Evolutionary conservation across 2,888 invertebrate species (phyloP), one percentile per base, ranked within the genome.

Genomic region (Pycnomerus fuliginosus): DNA sequence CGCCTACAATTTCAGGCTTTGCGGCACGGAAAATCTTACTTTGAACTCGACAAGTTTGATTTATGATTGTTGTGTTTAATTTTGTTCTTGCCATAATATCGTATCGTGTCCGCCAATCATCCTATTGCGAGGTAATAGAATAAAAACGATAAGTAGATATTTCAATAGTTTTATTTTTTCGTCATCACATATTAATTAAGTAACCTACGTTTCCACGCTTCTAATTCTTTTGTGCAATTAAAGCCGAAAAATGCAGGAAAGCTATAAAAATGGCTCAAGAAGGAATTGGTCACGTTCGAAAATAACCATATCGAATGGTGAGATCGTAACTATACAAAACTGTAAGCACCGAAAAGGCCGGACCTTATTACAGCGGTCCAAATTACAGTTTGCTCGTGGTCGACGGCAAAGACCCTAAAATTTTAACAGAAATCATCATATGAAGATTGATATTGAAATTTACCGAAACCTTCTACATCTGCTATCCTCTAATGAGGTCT

Each of bases 1-100:
- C 50, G 53, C 54, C 53, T 53, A 61, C 58, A 62, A 60, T 62
- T 62, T 62, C 58, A 60, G 50, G 60, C 57, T 56, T 60, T 59
- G 56, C 55, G 60, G 50, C 36, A 58, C 52, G 57, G 60, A 62
- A 61, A 62, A 61, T 61, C 53, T 57, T 44, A n/a, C 56, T 60
- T 60, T 60, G 58, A 59, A 56, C 54, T 48, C 50, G 56, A 57
- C 57, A 52, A 47, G 29, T 53, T 45, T 62, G 60, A 62, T 59
- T 58, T 60, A 52, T 52, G 44, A 30, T 28, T 16, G n/a, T 32
- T 33, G 14, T 7, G 16, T 41, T 23, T 23, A 28, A 34, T 34
- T 41, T 41, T 34, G 17, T 10, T 11, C 31, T n/a, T 30, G 14
- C 7, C 16, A 16, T 16, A n/a, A n/a, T n/a, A n/a, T n/a, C n/a